Evolutionary conservation across 1,140 invertebrate species (phyloP).

Genomic region (Euglossa dilemma): DNA sequence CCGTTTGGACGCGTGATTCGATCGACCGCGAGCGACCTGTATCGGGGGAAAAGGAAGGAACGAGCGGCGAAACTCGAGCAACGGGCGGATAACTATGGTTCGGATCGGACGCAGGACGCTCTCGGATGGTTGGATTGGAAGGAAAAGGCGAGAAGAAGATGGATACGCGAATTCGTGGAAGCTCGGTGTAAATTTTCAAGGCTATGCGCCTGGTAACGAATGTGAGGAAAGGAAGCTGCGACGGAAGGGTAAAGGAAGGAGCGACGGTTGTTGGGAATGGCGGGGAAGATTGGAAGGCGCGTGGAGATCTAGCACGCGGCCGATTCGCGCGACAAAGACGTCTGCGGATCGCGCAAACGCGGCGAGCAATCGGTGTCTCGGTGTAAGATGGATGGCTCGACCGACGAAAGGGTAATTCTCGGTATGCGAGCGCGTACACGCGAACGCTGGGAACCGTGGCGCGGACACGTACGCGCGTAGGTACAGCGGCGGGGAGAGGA

Average conservation of each 20-base stretch:
- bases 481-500: neutral
- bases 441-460: too few relatives aligned
- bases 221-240: too few relatives aligned
- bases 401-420: constrained; percentile 22
- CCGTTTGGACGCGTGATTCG: constrained; percentile 10
- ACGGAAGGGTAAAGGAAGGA: too few relatives aligned
- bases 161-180: too few relatives aligned
- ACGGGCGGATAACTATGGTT: too few relatives aligned
- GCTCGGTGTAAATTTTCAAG: too few relatives aligned
- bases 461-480: too few relatives aligned
- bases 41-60: neutral
- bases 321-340: neutral
- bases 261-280: too few relatives aligned
- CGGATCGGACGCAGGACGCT: too few relatives aligned
- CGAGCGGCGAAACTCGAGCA: neutral
- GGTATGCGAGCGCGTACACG: neutral
- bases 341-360: neutral
- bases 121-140: too few relatives aligned
- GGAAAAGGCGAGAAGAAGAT: too few relatives aligned
- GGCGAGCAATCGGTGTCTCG: constrained; percentile 14
- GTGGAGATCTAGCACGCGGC: constrained; percentile 4
- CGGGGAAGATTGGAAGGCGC: neutral
- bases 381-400: constrained; percentile 8
- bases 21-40: constrained; percentile 1
- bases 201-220: too few relatives aligned